Conservation (phyloP, 2,888 invertebrate genomes). For the Acholoe squamosa region DNA sequence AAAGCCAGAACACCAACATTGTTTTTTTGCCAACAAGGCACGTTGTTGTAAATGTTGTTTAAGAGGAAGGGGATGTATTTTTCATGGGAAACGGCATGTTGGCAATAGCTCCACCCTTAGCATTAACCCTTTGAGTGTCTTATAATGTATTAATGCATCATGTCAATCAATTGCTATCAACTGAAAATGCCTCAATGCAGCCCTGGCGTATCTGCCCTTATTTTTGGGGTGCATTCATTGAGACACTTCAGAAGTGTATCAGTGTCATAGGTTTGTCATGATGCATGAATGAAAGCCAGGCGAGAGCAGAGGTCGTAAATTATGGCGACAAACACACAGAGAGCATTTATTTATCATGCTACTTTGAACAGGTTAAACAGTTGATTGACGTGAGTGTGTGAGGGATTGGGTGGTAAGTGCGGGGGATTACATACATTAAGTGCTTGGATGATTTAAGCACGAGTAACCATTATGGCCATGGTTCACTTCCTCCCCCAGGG, state of each 20-base stretch:
- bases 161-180: too few relatives aligned
- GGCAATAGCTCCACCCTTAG: not conserved
- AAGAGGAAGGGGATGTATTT: not conserved
- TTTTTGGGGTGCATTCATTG: too few relatives aligned
- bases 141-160: too few relatives aligned
- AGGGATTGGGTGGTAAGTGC: not conserved
- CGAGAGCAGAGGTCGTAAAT: too few relatives aligned
- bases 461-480: not conserved
- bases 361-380: not conserved
- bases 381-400: not conserved
- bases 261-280: too few relatives aligned
- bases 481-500: not conserved
- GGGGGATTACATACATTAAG: constrained; percentile 3
- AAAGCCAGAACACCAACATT: not conserved
- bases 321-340: too few relatives aligned
- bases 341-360: too few relatives aligned
- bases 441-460: not conserved
- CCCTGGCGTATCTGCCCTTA: too few relatives aligned
- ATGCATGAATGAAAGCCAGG: too few relatives aligned
- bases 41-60: not conserved
- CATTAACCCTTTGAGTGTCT: too few relatives aligned
- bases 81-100: not conserved
- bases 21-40: not conserved
- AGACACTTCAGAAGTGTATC: too few relatives aligned
- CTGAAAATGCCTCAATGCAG: too few relatives aligned